These are phyloP conservation scores for Serinus canaria DNA, from an alignment of 2,113 vertebrate genomes.

Conservation along the genomic window DNA sequence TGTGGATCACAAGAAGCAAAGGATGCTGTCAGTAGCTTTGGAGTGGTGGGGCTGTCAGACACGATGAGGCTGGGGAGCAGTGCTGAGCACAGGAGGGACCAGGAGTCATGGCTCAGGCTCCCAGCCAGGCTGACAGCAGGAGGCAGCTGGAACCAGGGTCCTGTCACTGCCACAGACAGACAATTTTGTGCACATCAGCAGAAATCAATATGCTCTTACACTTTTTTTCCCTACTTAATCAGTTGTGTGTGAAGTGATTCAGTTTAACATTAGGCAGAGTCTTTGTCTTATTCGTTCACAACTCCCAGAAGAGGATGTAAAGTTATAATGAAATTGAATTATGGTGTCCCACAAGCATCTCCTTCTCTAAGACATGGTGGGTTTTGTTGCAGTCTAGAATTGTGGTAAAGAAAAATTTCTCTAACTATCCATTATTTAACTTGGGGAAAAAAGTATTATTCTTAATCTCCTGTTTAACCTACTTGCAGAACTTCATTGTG, in stretches of 20 bases:
- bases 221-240: background rate
- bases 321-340: background rate
- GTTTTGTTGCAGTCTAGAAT: background rate
- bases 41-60: background rate
- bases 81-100: background rate
- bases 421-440: background rate
- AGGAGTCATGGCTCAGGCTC: background rate
- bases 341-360: background rate
- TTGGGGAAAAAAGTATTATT: background rate
- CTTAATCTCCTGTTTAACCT: background rate
- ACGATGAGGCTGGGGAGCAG: background rate
- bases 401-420: background rate
- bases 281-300: background rate
- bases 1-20: background rate
- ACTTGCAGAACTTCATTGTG: background rate
- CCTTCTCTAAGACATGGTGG: background rate
- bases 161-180: fast-evolving
- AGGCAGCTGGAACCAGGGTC: background rate
- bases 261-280: background rate
- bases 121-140: fast-evolving
- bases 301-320: background rate
- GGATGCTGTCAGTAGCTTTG: background rate
- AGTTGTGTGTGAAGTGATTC: background rate
- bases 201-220: background rate
- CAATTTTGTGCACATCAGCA: background rate